Base-by-base conservation (phyloP, 2,113 vertebrate species). In the Triplophysa dalaica region DNA sequence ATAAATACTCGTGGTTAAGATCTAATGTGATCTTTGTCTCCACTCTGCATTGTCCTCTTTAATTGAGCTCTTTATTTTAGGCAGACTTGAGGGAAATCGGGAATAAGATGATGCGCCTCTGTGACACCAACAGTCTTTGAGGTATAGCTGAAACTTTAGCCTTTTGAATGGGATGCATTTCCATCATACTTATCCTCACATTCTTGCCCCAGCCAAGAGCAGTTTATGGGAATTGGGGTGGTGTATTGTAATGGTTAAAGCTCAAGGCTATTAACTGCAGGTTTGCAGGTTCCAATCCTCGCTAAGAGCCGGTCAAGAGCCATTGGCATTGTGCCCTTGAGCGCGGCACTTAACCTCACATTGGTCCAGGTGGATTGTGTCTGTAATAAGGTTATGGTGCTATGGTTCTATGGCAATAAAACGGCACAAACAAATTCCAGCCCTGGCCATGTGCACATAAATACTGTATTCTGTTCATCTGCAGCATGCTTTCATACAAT, bases 41-140 rank as follows among this genome's bases (percentile, higher is more conserved):
- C 8, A 29, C 54, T 58, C n/a, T 50, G 54, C 38, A 66, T 78
- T 66, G 69, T 77, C 58, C 48, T 70, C 65, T 75, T 9, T 38
- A 75, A 76, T 78, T 75, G 17, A 50, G 16, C 21, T 33, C 38
- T 74, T 81, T 75, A 43, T 81, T 62, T 78, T 52, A 77, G 22
- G 17, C 65, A 56, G 68, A 69, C 56, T 65, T 21, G 10, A 21
- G 24, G 26, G 5, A 56, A 45, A 8, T 14, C 56, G 50, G 16
- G 64, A 21, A 24, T 62, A 63, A n/a, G 14, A 61, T 12, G 43
- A 26, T 16, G 9, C 63, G 24, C 45, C 24, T 61, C 38, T 11
- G 41, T 41, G 13, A 38, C 56, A 6, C 62, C 69, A 45, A 24
- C 50, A 52, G 50, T 75, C 16, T 22, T 19, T 67, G n/a, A 45